These are phyloP conservation scores for Hydriomena furcata DNA, from an alignment of 2,888 invertebrate species.

Conservation along the genomic window DNA sequence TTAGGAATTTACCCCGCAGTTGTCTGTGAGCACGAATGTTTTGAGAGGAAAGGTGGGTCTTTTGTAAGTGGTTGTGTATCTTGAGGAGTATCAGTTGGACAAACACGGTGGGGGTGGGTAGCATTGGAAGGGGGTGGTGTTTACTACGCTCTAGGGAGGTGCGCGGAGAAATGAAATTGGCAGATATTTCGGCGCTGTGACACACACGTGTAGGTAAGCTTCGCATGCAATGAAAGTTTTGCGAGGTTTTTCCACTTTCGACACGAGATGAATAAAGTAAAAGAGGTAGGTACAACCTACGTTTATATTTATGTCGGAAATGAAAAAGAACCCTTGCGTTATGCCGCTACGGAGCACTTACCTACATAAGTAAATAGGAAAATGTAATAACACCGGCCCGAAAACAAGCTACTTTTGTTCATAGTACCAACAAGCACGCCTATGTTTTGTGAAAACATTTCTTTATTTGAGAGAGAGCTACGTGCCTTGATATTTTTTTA, in stretches of 20 bases:
- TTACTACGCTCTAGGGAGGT: conserved; percentile 78
- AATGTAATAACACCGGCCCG: conserved; percentile 38
- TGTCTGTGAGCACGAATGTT: conserved; percentile 33
- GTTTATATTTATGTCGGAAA: conserved; percentile 49
- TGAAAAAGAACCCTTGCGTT: conserved; percentile 56
- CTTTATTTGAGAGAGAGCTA: conserved; percentile 8
- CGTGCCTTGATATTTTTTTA: conserved; percentile 19
- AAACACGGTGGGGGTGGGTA: conserved; percentile 56
- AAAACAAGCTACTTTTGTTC: conserved; percentile 31
- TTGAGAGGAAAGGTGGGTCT: conserved; percentile 47
- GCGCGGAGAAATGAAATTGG: conserved; percentile 79
- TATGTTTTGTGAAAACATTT: conserved; percentile 2
- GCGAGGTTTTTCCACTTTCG: conserved; percentile 73
- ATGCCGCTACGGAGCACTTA: conserved; percentile 42
- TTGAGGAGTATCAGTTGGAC: conserved; percentile 75
- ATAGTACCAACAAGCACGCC: conserved; percentile 24
- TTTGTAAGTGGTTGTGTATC: conserved; percentile 58
- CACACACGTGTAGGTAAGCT: conserved; percentile 72
- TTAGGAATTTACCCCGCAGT: conserved; percentile 38
- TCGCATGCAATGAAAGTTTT: conserved; percentile 72
- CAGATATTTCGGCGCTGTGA: conserved; percentile 77
- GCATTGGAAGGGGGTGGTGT: conserved; percentile 61
- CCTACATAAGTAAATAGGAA: conserved; percentile 42
- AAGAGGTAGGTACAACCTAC: conserved; percentile 56
- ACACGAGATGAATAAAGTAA: conserved; percentile 69